Conservation (phyloP, 2,888 invertebrate genomes). For the Cheiracanthium punctorium region DNA sequence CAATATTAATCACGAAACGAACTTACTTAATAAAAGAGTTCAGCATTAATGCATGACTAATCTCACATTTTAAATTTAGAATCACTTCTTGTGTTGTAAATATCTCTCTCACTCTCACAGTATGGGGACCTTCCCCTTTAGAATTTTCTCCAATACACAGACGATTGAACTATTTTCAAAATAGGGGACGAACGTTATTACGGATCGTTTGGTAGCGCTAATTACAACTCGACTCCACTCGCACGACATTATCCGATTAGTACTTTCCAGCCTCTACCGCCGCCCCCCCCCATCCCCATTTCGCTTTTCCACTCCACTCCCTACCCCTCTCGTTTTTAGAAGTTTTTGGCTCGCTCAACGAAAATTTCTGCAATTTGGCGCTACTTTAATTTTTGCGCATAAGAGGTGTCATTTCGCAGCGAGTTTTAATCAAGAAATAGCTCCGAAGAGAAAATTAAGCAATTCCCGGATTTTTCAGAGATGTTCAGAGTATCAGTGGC, state of each 20-base stretch:
- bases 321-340: slow-evolving; percentile 28
- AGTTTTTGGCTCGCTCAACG: slow-evolving; percentile 69
- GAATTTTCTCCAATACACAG: slow-evolving; percentile 66
- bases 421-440: slow-evolving; percentile 67
- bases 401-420: slow-evolving; percentile 67
- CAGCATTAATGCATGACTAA: neutral
- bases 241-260: slow-evolving; percentile 69
- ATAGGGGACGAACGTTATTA: slow-evolving; percentile 67
- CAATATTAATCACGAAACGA: neutral
- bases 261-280: slow-evolving; percentile 29
- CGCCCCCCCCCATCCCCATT: slow-evolving; percentile 12
- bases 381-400: slow-evolving; percentile 67
- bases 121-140: slow-evolving; percentile 50
- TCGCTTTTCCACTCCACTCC: neutral
- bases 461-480: slow-evolving; percentile 33
- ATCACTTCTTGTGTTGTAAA: neutral
- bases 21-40: slow-evolving; percentile 4
- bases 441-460: slow-evolving; percentile 66
- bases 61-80: neutral
- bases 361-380: slow-evolving; percentile 69
- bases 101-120: slow-evolving; percentile 8
- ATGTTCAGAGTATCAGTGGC: neutral
- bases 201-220: slow-evolving; percentile 68
- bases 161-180: slow-evolving; percentile 65
- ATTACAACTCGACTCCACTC: slow-evolving; percentile 67